Conservation (phyloP, 2,113 vertebrate species). For the Tringa solitaria region DNA sequence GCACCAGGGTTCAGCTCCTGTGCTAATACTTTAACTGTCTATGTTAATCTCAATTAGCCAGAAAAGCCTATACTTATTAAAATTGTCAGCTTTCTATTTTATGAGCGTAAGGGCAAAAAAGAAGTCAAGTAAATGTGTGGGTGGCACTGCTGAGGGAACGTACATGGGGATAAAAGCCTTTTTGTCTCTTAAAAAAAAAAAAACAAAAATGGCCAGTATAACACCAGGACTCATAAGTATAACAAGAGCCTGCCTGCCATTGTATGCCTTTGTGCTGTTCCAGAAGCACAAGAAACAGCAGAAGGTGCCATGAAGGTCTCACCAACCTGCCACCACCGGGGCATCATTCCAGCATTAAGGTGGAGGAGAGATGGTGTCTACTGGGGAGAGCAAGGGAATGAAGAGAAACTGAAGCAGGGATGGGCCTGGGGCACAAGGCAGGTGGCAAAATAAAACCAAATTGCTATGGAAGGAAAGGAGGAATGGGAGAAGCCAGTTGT, state of each 20-base stretch:
- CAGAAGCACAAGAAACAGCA: neutral
- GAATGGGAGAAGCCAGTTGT: neutral
- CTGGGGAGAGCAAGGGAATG: neutral
- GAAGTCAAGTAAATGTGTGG: neutral
- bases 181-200: neutral
- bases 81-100: neutral
- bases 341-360: neutral
- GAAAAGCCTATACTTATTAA: neutral
- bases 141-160: neutral
- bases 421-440: neutral
- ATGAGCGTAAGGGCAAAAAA: neutral
- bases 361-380: neutral
- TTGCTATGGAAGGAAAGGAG: neutral
- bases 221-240: neutral
- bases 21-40: neutral
- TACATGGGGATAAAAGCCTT: neutral
- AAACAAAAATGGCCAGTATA: neutral
- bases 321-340: neutral
- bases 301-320: neutral
- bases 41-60: conserved; percentile 5
- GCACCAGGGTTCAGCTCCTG: neutral
- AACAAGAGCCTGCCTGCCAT: neutral
- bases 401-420: rapidly evolving
- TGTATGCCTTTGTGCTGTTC: rapidly evolving
- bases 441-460: neutral